phyloP scores from a whole-genome alignment of 2,113 vertebrate genomes.

The Oncorhynchus clarkii region DNA sequence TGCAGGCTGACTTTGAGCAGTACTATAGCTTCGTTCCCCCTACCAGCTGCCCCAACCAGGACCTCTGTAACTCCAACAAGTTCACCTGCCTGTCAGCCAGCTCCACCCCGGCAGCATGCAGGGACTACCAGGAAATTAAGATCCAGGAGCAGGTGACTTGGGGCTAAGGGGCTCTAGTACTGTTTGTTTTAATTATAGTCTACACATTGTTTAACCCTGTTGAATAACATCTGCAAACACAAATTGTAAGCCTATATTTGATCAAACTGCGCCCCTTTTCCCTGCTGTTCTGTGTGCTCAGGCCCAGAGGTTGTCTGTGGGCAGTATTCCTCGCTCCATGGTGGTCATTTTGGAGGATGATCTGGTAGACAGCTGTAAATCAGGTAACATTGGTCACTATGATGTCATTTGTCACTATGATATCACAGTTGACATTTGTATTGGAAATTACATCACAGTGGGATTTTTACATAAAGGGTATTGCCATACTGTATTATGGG shows the following conservation, averaged over 20 bases:
- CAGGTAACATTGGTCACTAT: constrained; percentile 74
- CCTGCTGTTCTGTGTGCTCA: constrained; percentile 42
- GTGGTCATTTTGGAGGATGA: constrained; percentile 91
- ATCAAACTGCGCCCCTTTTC: background rate
- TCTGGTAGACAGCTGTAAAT: constrained; percentile 94
- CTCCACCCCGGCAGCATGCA: constrained; percentile 78
- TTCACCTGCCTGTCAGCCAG: constrained; percentile 85
- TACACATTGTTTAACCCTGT: too few relatives aligned
- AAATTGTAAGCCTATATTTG: background rate
- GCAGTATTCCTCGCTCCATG: constrained; percentile 94
- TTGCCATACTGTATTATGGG: too few relatives aligned
- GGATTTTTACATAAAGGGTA: too few relatives aligned
- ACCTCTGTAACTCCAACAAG: constrained; percentile 79
- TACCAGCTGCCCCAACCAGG: constrained; percentile 75
- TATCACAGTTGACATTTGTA: too few relatives aligned
- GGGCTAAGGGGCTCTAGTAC: too few relatives aligned
- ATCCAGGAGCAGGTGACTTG: constrained; percentile 90
- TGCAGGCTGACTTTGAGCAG: constrained; percentile 87
- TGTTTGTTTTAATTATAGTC: too few relatives aligned
- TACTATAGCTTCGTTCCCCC: constrained; percentile 81
- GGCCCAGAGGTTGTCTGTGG: constrained; percentile 90
- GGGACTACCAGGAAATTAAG: constrained; percentile 97
- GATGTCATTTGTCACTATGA: too few relatives aligned
- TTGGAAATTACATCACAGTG: too few relatives aligned
- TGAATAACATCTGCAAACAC: too few relatives aligned